Evolutionary conservation across 2,888 invertebrate species (phyloP).

Genomic region (Sthenelais limicola): DNA sequence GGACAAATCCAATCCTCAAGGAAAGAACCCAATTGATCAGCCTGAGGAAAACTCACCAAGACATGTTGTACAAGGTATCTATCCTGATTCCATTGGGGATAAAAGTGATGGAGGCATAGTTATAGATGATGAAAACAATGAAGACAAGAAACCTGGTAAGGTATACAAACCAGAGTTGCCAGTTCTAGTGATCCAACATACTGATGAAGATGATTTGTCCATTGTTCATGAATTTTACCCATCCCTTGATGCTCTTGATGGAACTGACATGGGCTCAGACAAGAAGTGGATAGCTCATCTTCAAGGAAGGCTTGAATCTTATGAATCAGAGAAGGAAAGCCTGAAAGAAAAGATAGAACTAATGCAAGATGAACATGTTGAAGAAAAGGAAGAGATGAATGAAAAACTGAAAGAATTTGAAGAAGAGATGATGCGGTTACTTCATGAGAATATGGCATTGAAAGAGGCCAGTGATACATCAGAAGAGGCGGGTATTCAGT

Average conservation of each 20-base stretch:
- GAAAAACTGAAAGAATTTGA: slow-evolving; percentile 23
- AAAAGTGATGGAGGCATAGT: neutral
- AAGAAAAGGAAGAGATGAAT: slow-evolving; percentile 4
- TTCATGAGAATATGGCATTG: slow-evolving; percentile 2
- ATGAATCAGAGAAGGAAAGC: slow-evolving; percentile 21
- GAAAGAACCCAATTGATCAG: too few species aligned
- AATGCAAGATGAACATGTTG: slow-evolving; percentile 1
- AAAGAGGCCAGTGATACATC: neutral
- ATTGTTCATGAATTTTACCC: slow-evolving; percentile 11
- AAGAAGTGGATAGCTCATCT: slow-evolving; percentile 32
- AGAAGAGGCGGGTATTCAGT: too few species aligned
- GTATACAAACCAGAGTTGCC: neutral
- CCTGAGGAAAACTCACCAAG: too few species aligned
- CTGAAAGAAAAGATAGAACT: neutral
- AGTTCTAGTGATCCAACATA: slow-evolving; percentile 17
- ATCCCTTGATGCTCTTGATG: slow-evolving; percentile 11
- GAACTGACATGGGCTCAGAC: slow-evolving; percentile 17
- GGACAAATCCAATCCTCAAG: too few species aligned
- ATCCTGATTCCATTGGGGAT: slow-evolving; percentile 3
- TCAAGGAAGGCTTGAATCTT: slow-evolving; percentile 17
- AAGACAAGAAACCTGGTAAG: neutral
- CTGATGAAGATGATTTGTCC: neutral
- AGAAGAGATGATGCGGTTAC: slow-evolving; percentile 7
- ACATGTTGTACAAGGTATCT: too few species aligned
- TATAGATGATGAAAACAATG: slow-evolving; percentile 8